phyloP scores from a whole-genome alignment of 1,140 invertebrate species.

The Halictus rubicundus region DNA sequence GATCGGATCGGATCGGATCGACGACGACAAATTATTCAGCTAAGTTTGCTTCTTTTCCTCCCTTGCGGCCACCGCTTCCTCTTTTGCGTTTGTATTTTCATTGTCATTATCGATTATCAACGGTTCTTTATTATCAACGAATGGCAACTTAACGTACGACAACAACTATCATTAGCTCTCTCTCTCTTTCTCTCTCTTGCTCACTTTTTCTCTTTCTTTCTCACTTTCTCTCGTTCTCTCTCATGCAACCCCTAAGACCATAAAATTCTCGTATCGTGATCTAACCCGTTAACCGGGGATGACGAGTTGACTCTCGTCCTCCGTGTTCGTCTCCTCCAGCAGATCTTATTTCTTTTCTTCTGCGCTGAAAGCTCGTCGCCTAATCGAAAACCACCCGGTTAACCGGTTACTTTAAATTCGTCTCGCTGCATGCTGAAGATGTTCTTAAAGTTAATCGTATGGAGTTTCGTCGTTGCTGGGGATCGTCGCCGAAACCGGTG shows the following conservation, averaged over 20 bases:
- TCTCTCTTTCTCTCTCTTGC: too few species aligned
- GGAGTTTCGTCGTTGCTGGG: slow-evolving; percentile 2
- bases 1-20: background rate
- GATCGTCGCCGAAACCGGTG: background rate
- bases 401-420: too few species aligned
- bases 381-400: too few species aligned
- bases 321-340: background rate
- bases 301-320: background rate
- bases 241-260: background rate
- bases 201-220: background rate
- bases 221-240: slow-evolving; percentile 2
- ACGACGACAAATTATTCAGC: background rate
- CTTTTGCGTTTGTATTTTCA: slow-evolving; percentile 1
- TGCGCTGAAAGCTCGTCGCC: too few species aligned
- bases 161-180: slow-evolving; percentile 20
- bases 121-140: slow-evolving; percentile 32
- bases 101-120: slow-evolving; percentile 45
- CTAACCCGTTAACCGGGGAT: background rate
- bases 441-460: slow-evolving; percentile 33
- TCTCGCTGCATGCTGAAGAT: background rate
- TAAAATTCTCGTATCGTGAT: background rate
- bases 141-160: slow-evolving; percentile 40
- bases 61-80: background rate
- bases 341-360: background rate
- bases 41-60: background rate